A percentile compares a stretch with the other conserved stretches of the same genome.
Conservation (phyloP, 1,140 invertebrate species). For the Diachasma alloeum region DNA sequence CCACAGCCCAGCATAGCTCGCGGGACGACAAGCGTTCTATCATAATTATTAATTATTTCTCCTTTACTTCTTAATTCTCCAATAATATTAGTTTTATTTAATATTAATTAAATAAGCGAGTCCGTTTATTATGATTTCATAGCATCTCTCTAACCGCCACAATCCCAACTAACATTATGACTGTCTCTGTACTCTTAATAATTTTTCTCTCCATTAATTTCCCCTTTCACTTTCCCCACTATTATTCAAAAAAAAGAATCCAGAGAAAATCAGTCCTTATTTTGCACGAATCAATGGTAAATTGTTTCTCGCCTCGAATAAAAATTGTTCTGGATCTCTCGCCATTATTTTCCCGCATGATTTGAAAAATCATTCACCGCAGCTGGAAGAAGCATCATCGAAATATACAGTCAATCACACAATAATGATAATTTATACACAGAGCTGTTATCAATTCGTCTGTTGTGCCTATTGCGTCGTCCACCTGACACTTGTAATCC, state of each 20-base stretch:
- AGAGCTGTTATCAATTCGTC: neutral
- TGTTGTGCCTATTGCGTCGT: neutral
- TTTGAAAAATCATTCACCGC: neutral
- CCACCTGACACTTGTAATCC: neutral
- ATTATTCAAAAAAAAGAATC: neutral
- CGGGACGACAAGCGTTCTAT: neutral
- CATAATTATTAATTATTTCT: neutral
- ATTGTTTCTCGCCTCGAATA: neutral
- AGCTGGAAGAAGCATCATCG: neutral
- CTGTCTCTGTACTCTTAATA: slow-evolving; percentile 24
- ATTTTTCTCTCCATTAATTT: slow-evolving; percentile 12
- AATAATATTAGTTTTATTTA: slow-evolving; percentile 17
- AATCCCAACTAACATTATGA: slow-evolving; percentile 38
- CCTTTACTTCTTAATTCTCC: neutral
- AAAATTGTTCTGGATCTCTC: neutral
- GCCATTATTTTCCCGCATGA: neutral
- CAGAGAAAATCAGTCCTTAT: no score
- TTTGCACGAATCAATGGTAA: no score
- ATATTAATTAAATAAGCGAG: slow-evolving; percentile 52
- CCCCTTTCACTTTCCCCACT: neutral
- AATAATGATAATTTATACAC: neutral
- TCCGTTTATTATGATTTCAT: slow-evolving; percentile 41
- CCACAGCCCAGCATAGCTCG: slow-evolving; percentile 2
- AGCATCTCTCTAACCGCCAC: slow-evolving; percentile 22
- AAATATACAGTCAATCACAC: neutral